A percentile compares a stretch with the other conserved stretches of the same genome.
Evolutionary conservation across 2,888 invertebrate species (phyloP).

Genomic region (Andrena bicolor): DNA sequence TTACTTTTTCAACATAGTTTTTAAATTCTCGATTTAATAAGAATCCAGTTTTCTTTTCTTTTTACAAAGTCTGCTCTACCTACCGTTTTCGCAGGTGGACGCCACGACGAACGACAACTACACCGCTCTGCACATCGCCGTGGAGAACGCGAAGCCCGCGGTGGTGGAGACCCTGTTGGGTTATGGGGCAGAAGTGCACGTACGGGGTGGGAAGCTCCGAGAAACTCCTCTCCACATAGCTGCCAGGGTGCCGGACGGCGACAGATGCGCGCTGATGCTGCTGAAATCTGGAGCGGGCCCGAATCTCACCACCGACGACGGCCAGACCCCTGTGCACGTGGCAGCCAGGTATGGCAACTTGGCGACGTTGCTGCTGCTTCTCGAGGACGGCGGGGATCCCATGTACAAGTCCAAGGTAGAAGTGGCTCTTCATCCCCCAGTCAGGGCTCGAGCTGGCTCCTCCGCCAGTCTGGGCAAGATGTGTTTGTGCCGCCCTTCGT

Average conservation of each 20-base stretch:
- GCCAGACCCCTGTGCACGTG: slow-evolving; percentile 98
- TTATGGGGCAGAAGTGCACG: slow-evolving; percentile 98
- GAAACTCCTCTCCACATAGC: slow-evolving; percentile 99
- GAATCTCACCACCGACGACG: slow-evolving; percentile 97
- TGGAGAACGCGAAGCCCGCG: slow-evolving; percentile 96
- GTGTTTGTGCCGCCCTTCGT: too few species aligned
- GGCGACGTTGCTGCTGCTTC: slow-evolving; percentile 92
- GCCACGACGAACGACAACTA: slow-evolving; percentile 91
- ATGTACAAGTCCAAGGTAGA: slow-evolving; percentile 95
- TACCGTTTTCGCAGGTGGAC: slow-evolving; percentile 76
- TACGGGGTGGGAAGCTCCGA: slow-evolving; percentile 94
- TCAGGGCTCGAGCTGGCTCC: too few species aligned
- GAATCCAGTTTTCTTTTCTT: too few species aligned
- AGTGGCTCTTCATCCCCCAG: too few species aligned
- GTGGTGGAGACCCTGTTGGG: slow-evolving; percentile 98
- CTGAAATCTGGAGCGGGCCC: slow-evolving; percentile 99
- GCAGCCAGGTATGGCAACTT: slow-evolving; percentile 97
- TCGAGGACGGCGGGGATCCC: slow-evolving; percentile 98
- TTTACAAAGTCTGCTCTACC: too few species aligned
- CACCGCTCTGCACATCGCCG: slow-evolving; percentile 98
- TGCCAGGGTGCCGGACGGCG: slow-evolving; percentile 96
- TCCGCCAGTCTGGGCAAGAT: too few species aligned
- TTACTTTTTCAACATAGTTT: too few species aligned
- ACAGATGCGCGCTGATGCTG: slow-evolving; percentile 98
- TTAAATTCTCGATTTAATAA: too few species aligned